Evolutionary conservation across 2,797 vertebrate genomes (phyloP).

Genomic region (Sebastes kiyomatsui): DNA sequence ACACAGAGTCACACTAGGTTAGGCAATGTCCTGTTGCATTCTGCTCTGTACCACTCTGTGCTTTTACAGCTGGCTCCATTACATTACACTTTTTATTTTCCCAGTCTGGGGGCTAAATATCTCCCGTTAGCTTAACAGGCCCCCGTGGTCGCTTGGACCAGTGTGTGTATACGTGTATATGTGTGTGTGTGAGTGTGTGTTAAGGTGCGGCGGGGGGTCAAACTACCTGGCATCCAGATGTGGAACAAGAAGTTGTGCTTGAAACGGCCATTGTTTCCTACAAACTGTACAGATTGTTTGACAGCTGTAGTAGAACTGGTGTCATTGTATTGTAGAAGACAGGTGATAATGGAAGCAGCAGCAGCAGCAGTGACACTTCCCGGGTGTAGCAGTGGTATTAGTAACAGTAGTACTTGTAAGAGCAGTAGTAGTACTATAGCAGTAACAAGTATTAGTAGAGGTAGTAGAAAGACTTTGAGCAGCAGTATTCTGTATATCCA

Average conservation of each 20-base stretch:
- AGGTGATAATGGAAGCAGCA: not conserved
- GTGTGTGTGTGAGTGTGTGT: slow-evolving; percentile 25
- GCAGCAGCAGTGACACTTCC: not conserved
- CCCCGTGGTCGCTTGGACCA: slow-evolving; percentile 49
- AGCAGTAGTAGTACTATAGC: no score
- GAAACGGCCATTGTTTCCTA: slow-evolving; percentile 44
- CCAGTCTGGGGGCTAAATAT: slow-evolving; percentile 75
- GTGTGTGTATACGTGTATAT: slow-evolving; percentile 24
- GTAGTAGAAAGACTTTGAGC: not conserved
- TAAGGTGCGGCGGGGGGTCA: slow-evolving; percentile 27
- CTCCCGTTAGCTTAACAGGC: slow-evolving; percentile 74
- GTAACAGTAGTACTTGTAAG: not conserved
- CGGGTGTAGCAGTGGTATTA: not conserved
- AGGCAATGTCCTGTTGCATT: slow-evolving; percentile 40
- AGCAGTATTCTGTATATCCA: not conserved
- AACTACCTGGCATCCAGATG: slow-evolving; percentile 77
- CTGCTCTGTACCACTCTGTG: slow-evolving; percentile 59
- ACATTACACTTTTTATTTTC: slow-evolving; percentile 81
- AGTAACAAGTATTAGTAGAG: not conserved
- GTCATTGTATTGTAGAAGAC: not conserved
- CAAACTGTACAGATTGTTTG: not conserved
- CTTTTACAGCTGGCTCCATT: slow-evolving; percentile 80
- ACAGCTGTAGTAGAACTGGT: not conserved
- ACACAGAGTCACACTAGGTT: not conserved
- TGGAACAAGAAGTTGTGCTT: slow-evolving; percentile 41